Percentiles rank a stretch among this genome's conserved stretches.
Conservation (phyloP, 1,140 invertebrate genomes). For the Babylonia areolata region DNA sequence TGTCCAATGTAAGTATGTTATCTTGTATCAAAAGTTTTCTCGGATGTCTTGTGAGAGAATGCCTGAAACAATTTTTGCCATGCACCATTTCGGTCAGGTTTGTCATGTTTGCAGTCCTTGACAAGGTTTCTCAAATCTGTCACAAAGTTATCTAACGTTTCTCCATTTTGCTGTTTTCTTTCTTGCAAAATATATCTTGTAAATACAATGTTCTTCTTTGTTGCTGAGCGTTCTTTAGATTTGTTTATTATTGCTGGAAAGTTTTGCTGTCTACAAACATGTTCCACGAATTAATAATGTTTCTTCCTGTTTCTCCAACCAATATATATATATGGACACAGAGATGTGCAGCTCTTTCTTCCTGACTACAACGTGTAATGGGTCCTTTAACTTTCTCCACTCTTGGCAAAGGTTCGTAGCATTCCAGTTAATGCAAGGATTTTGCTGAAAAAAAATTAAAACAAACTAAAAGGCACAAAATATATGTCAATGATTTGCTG, state of each 20-base stretch:
- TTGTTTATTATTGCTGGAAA: background rate
- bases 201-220: slow-evolving; percentile 4
- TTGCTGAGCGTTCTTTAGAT: background rate
- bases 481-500: too few relatives aligned
- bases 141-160: slow-evolving; percentile 27
- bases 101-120: slow-evolving; percentile 26
- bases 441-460: too few relatives aligned
- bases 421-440: too few relatives aligned
- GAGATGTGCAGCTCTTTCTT: too few relatives aligned
- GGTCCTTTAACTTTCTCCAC: too few relatives aligned
- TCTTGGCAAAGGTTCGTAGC: too few relatives aligned
- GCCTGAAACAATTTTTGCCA: slow-evolving; percentile 30
- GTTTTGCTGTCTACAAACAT: background rate
- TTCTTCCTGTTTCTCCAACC: too few relatives aligned
- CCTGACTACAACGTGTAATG: too few relatives aligned
- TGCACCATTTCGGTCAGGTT: slow-evolving; percentile 18
- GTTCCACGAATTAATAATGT: background rate
- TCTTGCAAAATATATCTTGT: background rate
- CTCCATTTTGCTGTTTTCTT: slow-evolving; percentile 11
- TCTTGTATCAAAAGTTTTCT: slow-evolving; percentile 21
- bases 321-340: too few relatives aligned
- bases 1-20: slow-evolving; percentile 1
- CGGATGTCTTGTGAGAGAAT: background rate
- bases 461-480: too few relatives aligned
- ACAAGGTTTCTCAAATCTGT: slow-evolving; percentile 19